Evolutionary conservation across 2,888 invertebrate species (phyloP).

Genomic region (Lampropteryx suffumata): DNA sequence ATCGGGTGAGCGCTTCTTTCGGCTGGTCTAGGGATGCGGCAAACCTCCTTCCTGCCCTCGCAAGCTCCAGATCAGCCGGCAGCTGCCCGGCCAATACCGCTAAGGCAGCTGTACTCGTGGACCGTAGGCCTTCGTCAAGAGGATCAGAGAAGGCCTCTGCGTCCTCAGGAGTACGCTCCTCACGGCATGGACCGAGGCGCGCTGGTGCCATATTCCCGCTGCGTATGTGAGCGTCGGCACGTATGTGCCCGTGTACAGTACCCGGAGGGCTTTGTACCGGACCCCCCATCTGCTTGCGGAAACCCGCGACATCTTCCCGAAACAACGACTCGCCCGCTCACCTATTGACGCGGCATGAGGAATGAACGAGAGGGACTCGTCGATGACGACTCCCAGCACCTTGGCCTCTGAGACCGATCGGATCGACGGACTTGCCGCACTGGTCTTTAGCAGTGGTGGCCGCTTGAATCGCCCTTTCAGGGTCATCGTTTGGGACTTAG

Average conservation of each 20-base stretch:
- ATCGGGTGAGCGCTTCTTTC: neutral
- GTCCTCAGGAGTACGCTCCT: neutral
- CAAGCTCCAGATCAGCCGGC: conserved; percentile 6
- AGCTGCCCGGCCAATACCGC: conserved; percentile 7
- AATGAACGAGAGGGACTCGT: neutral
- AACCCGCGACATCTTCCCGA: neutral
- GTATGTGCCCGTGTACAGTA: neutral
- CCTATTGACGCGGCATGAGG: conserved; percentile 1
- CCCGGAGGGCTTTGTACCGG: neutral
- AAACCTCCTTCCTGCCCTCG: neutral
- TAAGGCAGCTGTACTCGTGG: neutral
- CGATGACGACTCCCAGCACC: neutral
- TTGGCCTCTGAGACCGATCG: neutral
- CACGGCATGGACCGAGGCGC: neutral
- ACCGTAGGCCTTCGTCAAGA: conserved; percentile 10
- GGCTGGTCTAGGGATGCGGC: neutral
- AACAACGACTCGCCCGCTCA: neutral
- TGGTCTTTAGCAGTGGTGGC: neutral
- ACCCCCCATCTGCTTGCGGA: neutral
- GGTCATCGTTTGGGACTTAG: conserved; percentile 3
- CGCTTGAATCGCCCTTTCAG: neutral
- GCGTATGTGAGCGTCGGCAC: neutral
- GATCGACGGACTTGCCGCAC: neutral
- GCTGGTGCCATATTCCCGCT: neutral
- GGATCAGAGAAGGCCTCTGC: neutral